Evolutionary conservation across 2,113 vertebrate species (phyloP), one percentile per base, ranked within the genome.

Genomic region (Machaerirhynchus nigripectus): DNA sequence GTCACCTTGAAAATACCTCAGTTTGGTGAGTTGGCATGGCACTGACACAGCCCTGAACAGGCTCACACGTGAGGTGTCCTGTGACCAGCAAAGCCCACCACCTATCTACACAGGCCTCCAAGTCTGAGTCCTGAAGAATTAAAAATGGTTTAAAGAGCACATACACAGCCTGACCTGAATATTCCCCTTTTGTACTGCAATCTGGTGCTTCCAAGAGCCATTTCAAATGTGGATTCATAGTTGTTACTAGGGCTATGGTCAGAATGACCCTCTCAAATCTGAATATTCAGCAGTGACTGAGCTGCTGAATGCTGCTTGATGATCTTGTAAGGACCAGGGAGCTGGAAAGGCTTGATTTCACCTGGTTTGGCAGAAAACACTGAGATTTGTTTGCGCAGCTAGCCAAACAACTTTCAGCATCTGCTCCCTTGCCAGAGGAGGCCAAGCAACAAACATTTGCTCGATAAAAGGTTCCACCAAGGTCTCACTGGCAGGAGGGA

Each of bases 361-460:
- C 57, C 70, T 87, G 59, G 10, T 55, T 60, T 89, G 76, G 68
- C 77, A 92, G 80, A 76, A 80, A 89, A 47, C 3, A 1, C 60
- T 52, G 56, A 24, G 49, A 42, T 90, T 95, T 95, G 57, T 95
- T 96, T 92, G 56, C 81, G 31, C 91, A 95, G 83, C 95, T 96
- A 95, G 40, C 69, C 91, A 92, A 96, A 93, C 80, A 95, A 89
- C 47, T 12, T 92, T 64, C 52, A 71, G 76, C 84, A 89, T 86
- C 84, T 92, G 76, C 55, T 90, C 39, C 60, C 35, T 47, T 56
- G 81, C 46, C 23, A 50, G 47, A 78, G 63, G 60, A 93, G 73
- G 86, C 80, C 56, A 73, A 91, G 56, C 37, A 87, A 56, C 64
- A 84, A 89, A 81, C 15, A 31, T 33, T 78, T 55, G 17, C 76